A percentile compares a stretch with the other conserved stretches of the same genome.
phyloP scores from a whole-genome alignment of 1,140 invertebrate genomes.

The Pogonognathellus flavescens region DNA sequence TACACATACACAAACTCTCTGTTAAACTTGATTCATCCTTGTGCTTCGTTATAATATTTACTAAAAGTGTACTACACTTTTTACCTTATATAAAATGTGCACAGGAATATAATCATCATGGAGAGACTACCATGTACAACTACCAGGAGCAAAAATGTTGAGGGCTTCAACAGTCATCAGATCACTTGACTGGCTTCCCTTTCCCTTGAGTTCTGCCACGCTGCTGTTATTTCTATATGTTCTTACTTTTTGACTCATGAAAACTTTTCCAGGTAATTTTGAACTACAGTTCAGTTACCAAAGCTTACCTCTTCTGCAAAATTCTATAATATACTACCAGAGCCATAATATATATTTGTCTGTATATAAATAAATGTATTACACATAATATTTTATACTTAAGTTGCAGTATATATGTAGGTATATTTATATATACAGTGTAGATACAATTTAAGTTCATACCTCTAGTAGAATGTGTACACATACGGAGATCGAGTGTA shows the following conservation, averaged over 20 bases:
- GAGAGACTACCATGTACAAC: neutral
- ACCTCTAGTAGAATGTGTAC: too few relatives aligned
- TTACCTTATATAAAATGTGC: too few relatives aligned
- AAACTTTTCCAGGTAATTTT: constrained; percentile 47
- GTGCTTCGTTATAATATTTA: too few relatives aligned
- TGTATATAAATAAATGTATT: neutral
- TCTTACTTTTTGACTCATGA: neutral
- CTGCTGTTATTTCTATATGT: too few relatives aligned
- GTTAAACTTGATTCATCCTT: neutral
- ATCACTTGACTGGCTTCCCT: constrained; percentile 31
- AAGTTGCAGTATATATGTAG: too few relatives aligned
- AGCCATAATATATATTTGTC: neutral
- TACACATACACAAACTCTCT: neutral
- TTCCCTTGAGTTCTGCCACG: neutral
- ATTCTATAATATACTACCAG: neutral
- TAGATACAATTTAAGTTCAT: too few relatives aligned
- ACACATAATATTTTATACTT: too few relatives aligned
- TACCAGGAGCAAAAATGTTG: neutral
- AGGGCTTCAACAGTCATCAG: constrained; percentile 7
- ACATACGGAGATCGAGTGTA: neutral
- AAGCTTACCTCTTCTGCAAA: neutral
- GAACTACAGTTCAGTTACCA: constrained; percentile 15
- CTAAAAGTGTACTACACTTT: too few relatives aligned
- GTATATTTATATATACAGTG: neutral
- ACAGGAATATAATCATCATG: too few relatives aligned